Base-by-base conservation (phyloP, 2,797 vertebrate genomes). In the Pangasius krempfi region DNA sequence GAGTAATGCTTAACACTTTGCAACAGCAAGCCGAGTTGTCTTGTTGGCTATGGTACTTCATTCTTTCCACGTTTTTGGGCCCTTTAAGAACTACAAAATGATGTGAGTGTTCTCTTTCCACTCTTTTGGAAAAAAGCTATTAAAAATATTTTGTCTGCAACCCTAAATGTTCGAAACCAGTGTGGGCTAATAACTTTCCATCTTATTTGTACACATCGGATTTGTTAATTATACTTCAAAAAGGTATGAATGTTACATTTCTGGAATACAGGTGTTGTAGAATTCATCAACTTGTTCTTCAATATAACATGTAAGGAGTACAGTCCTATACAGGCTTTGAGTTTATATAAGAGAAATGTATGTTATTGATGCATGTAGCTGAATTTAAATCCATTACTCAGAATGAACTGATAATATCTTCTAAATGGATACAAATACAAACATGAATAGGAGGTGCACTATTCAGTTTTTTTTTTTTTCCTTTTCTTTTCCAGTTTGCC, bases 1-100 rank as follows among this genome's bases (percentile, higher is more conserved):
- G 94, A 94, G 91, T 90, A 91, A 93, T 89, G 91, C 89, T 88
- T 84, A 87, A 88, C 92, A 93, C 92, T 93, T 93, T 94, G 94
- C 88, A 90, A 81, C 87, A 87, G 92, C 92, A 90, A 93, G 93
- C 92, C 93, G 85, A 87, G 91, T 92, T 89, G 91, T 92, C 89
- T 88, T 92, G 91, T 93, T 93, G 93, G 73, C 88, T 89, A 72
- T 91, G 94, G 93, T 90, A 92, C 90, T 86, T 92, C 87, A 88
- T 94, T 95, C 94, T 94, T 94, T 86, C 56, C 89, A 88, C 93
- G 8, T 86, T 84, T 84, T 50, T 40, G 30, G n/a, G 8, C 16
- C 37, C 37, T 66, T 76, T 16, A 40, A 58, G 52, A 85, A 50
- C n/a, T 72, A 75, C 84, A 62, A 64, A 33, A 44, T 16, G 5